Conservation (phyloP, 2,113 vertebrate genomes). For the Xiphophorus hellerii region DNA sequence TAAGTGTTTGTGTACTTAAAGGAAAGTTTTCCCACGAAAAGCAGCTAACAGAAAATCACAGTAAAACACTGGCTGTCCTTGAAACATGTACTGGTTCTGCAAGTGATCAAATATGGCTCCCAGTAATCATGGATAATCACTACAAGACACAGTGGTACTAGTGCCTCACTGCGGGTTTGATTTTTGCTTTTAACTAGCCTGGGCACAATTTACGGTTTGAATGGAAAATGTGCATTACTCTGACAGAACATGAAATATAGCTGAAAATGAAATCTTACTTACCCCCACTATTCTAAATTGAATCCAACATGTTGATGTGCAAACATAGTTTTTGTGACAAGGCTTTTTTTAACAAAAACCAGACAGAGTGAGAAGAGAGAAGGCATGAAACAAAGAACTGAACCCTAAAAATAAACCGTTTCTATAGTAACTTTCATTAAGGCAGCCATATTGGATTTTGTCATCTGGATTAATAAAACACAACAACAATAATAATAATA, state of each 20-base stretch:
- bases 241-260: neutral
- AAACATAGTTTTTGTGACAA: too few species aligned
- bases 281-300: too few species aligned
- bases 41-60: conserved; percentile 3
- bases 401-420: too few species aligned
- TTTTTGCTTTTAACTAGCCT: neutral
- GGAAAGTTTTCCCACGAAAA: conserved; percentile 32
- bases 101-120: conserved; percentile 51
- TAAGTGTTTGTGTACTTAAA: conserved; percentile 31
- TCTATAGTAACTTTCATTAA: too few species aligned
- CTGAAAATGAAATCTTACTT: too few species aligned
- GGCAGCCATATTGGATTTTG: too few species aligned
- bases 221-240: neutral
- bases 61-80: conserved; percentile 5
- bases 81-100: conserved; percentile 38
- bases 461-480: too few species aligned
- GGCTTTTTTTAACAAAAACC: too few species aligned
- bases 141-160: conserved; percentile 35
- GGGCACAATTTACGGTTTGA: neutral
- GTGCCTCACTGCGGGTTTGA: neutral
- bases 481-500: too few species aligned
- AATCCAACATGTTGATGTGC: too few species aligned
- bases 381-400: too few species aligned
- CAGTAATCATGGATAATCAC: conserved; percentile 59
- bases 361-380: too few species aligned